A percentile compares a stretch with the other conserved stretches of the same genome.
These are phyloP conservation scores for Brachypodius melanocephalos DNA, from an alignment of 2,113 vertebrate species.

Conservation along the genomic window DNA sequence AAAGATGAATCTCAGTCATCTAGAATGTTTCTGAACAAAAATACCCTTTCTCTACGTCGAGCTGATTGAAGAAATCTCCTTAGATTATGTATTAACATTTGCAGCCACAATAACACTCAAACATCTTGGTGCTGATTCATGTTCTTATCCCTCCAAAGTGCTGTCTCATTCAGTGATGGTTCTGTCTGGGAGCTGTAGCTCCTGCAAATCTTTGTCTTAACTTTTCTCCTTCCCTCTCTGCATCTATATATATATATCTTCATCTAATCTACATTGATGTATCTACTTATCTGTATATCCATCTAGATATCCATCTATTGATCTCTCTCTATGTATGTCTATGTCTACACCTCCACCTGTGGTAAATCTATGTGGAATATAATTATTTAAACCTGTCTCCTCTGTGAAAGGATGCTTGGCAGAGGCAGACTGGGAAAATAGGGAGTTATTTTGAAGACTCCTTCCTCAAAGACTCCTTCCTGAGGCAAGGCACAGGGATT, in stretches of 20 bases:
- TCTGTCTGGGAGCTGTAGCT: neutral
- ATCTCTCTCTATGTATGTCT: neutral
- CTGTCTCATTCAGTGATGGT: neutral
- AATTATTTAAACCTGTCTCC: neutral
- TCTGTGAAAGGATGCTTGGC: neutral
- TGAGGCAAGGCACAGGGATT: neutral
- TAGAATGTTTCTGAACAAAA: neutral
- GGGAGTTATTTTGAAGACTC: neutral
- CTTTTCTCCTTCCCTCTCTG: neutral
- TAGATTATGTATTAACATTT: neutral
- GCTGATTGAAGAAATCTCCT: neutral
- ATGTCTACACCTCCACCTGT: neutral
- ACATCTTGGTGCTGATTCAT: neutral
- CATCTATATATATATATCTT: neutral
- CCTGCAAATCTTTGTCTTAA: neutral
- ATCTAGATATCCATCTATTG: no score
- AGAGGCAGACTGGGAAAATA: neutral
- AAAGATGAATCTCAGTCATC: neutral
- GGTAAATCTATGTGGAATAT: neutral
- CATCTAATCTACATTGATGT: neutral
- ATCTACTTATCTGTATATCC: neutral
- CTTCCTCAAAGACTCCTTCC: neutral
- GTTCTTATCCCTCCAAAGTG: neutral
- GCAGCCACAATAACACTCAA: neutral
- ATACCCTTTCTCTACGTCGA: neutral